Evolutionary conservation across 64 coral and sea anemone genomes (phyloP).

Genomic region (Montipora capricornis): DNA sequence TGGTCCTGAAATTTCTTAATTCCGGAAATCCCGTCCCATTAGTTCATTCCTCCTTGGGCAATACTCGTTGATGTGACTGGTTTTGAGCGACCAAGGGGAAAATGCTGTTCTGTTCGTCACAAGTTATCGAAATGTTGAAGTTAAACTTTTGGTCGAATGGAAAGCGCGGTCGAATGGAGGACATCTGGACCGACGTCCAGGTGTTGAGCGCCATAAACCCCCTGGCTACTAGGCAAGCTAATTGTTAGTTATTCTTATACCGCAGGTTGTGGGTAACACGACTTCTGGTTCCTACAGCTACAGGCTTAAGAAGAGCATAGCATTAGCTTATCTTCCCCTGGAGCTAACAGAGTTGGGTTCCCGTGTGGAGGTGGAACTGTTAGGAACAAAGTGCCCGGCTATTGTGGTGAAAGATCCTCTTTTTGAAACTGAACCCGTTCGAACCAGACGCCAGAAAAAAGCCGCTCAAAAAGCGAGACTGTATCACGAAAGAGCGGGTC

Average conservation of each 20-base stretch:
- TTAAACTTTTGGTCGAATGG: too few species aligned
- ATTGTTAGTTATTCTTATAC: neutral
- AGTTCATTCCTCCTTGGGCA: too few species aligned
- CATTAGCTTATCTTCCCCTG: conserved; percentile 84
- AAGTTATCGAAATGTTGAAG: too few species aligned
- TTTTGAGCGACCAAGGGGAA: too few species aligned
- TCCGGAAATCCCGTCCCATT: too few species aligned
- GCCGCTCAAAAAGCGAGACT: conserved; percentile 19
- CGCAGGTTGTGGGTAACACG: conserved; percentile 95
- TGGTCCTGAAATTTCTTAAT: too few species aligned
- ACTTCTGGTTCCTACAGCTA: conserved; percentile 90
- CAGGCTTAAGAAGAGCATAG: conserved; percentile 84
- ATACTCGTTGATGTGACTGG: too few species aligned
- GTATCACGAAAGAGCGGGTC: neutral
- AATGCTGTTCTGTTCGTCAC: too few species aligned
- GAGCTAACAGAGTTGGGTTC: conserved; percentile 78
- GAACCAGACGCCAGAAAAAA: conserved; percentile 70
- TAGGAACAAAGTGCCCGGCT: conserved; percentile 79
- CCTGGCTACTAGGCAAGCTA: too few species aligned
- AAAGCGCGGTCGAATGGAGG: too few species aligned
- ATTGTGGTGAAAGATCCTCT: conserved; percentile 89
- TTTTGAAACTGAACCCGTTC: conserved; percentile 87
- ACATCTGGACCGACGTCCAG: too few species aligned
- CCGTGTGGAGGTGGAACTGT: conserved; percentile 85
- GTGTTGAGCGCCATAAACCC: too few species aligned